These are phyloP conservation scores for Anoplopoma fimbria DNA, from an alignment of 2,113 vertebrate genomes.

Conservation along the genomic window DNA sequence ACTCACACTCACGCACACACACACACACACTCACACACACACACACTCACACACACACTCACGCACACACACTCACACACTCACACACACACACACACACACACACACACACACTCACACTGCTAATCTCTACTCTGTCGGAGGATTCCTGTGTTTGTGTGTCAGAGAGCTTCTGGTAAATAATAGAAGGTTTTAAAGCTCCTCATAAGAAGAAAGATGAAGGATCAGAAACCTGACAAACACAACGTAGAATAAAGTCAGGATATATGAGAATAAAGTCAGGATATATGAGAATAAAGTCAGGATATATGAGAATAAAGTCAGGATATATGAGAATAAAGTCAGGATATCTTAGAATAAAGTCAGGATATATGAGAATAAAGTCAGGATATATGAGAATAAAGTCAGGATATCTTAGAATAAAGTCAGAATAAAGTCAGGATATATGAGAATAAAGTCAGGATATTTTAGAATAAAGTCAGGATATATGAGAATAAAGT, in stretches of 20 bases:
- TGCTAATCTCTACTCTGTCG: background rate
- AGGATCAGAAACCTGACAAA: too few relatives aligned
- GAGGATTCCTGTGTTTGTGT: background rate
- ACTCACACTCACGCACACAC: conserved; percentile 27
- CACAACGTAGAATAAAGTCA: background rate
- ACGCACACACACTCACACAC: conserved; percentile 24
- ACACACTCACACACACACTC: conserved; percentile 19
- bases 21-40: conserved; percentile 24
- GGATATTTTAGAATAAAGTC: too few relatives aligned
- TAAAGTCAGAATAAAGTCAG: too few relatives aligned
- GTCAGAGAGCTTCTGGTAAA: background rate
- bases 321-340: too few relatives aligned
- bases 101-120: conserved; percentile 3
- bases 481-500: too few relatives aligned
- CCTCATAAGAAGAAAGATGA: background rate
- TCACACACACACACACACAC: background rate
- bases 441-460: too few relatives aligned
- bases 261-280: background rate
- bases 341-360: too few relatives aligned
- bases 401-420: too few relatives aligned
- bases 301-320: too few relatives aligned
- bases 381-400: too few relatives aligned
- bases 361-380: too few relatives aligned
- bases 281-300: too few relatives aligned
- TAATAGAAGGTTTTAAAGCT: background rate